Evolutionary conservation across 2,113 vertebrate genomes (phyloP).

Genomic region (Chloropsis cyanopogon): DNA sequence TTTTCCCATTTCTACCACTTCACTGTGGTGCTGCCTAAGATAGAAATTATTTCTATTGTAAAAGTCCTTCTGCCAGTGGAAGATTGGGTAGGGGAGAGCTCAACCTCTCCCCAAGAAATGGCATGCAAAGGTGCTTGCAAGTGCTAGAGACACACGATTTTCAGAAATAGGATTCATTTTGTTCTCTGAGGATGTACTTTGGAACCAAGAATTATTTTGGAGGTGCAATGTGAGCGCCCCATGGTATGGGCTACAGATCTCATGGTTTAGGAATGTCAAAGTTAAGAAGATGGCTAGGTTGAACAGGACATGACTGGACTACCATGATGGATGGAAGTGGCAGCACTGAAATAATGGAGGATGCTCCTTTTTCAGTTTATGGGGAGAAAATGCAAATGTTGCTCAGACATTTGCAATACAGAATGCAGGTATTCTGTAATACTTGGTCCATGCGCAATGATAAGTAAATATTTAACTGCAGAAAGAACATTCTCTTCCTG

Average conservation of each 20-base stretch:
- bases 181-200: not conserved
- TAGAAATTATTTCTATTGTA: not conserved
- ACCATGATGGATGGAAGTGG: not conserved
- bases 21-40: not conserved
- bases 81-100: not conserved
- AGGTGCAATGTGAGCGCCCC: not conserved
- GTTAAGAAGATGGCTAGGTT: not conserved
- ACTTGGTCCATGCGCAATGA: not conserved
- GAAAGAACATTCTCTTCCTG: conserved; percentile 49
- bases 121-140: not conserved
- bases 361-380: not conserved
- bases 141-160: not conserved
- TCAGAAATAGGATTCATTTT: not conserved
- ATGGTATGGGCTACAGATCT: not conserved
- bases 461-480: conserved; percentile 67
- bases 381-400: not conserved
- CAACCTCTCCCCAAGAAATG: not conserved
- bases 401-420: no score
- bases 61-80: not conserved
- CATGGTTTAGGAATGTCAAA: not conserved
- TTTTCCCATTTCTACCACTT: not conserved
- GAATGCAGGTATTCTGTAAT: no score
- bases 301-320: not conserved
- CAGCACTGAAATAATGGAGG: not conserved
- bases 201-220: not conserved